phyloP scores from a whole-genome alignment of 2,113 vertebrate genomes.

The Cephalopterus ornatus region DNA sequence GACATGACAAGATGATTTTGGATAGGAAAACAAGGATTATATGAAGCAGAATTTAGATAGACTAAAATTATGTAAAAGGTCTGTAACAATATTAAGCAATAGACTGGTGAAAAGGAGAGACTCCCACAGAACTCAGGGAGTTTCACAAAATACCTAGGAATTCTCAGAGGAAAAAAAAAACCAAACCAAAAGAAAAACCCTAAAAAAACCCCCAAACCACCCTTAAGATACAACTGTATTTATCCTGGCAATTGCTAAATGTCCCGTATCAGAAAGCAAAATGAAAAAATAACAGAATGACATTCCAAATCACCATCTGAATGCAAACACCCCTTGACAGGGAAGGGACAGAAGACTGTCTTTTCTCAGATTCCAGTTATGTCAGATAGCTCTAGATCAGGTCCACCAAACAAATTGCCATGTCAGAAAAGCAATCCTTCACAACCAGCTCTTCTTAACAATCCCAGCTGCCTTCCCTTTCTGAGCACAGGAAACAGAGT shows the following conservation, averaged over 20 bases:
- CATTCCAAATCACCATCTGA: neutral
- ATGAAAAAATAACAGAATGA: neutral
- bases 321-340: neutral
- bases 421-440: neutral
- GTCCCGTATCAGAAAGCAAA: neutral
- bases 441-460: neutral
- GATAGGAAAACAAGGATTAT: neutral
- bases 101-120: neutral
- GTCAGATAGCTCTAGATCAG: neutral
- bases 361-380: neutral
- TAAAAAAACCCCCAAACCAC: neutral
- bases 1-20: neutral
- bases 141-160: neutral
- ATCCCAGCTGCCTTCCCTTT: neutral
- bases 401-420: neutral
- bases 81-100: neutral
- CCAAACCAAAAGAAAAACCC: neutral
- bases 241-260: neutral
- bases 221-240: neutral
- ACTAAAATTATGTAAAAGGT: neutral
- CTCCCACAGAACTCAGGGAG: neutral
- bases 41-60: neutral
- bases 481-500: accelerated
- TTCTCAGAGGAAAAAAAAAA: neutral
- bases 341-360: neutral